These are phyloP conservation scores for Astropecten irregularis DNA, from an alignment of 53 echinoderm and acorn worm genomes.

Conservation along the genomic window DNA sequence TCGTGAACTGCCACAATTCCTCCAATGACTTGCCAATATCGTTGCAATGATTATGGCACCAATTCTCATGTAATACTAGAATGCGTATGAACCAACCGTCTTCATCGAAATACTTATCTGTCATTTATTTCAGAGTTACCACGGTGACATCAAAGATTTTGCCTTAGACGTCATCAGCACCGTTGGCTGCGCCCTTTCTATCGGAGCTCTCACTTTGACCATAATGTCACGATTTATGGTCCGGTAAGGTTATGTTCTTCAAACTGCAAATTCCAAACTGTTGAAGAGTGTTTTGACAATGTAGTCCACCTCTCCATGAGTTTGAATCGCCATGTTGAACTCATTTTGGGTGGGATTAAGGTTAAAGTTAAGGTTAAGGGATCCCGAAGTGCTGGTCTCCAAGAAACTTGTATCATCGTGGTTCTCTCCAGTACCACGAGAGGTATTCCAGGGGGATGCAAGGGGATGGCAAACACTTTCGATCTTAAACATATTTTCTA, in stretches of 20 bases:
- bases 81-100: not conserved
- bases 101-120: not conserved
- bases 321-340: not conserved
- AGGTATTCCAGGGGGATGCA: not conserved
- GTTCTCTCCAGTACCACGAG: not conserved
- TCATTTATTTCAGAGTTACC: not conserved
- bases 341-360: not conserved
- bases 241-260: not conserved
- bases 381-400: too few relatives aligned
- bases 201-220: conserved; percentile 44
- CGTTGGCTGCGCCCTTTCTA: conserved; percentile 58
- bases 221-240: conserved; percentile 26
- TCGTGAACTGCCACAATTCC: too few relatives aligned
- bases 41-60: not conserved
- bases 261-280: not conserved
- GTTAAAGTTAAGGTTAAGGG: too few relatives aligned
- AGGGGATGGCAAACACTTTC: not conserved
- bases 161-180: conserved; percentile 57
- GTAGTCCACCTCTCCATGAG: not conserved
- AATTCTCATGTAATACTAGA: not conserved
- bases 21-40: not conserved
- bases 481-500: not conserved
- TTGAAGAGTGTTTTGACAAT: not conserved
- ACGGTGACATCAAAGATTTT: not conserved
- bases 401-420: not conserved